Conservation (phyloP, 2,797 vertebrate species). For the Synaphobranchus kaupii region DNA sequence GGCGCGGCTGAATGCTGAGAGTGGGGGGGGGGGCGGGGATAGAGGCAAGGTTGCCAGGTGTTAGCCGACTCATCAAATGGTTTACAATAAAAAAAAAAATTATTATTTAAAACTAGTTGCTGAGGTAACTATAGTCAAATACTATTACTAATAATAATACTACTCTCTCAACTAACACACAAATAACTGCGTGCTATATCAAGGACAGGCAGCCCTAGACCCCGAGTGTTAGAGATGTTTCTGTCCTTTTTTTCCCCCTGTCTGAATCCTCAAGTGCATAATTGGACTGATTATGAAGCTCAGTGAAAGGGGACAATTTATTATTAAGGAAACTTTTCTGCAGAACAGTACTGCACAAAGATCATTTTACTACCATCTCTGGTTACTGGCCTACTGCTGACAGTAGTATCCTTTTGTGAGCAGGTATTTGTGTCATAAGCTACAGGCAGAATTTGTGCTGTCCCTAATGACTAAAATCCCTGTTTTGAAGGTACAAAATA, state of each 20-base stretch:
- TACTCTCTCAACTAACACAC: not conserved
- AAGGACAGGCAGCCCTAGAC: not conserved
- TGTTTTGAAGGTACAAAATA: not conserved
- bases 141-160: no score
- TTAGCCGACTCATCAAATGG: not conserved
- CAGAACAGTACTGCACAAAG: not conserved
- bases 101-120: not conserved
- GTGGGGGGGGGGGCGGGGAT: conserved; percentile 22
- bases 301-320: not conserved
- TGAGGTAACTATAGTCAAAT: not conserved
- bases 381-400: not conserved
- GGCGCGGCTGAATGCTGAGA: conserved; percentile 86
- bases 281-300: not conserved
- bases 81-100: not conserved
- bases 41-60: not conserved
- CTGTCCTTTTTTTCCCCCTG: not conserved
- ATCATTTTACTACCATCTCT: not conserved
- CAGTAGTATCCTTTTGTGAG: not conserved
- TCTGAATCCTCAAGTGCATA: not conserved
- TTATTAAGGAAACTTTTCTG: not conserved
- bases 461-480: no score
- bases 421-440: not conserved
- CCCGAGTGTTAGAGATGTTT: not conserved
- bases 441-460: not conserved
- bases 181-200: not conserved